Percentiles rank a stretch among this genome's conserved stretches.
Evolutionary conservation across 2,113 vertebrate species (phyloP).

Genomic region (Variabilichromis moorii): DNA sequence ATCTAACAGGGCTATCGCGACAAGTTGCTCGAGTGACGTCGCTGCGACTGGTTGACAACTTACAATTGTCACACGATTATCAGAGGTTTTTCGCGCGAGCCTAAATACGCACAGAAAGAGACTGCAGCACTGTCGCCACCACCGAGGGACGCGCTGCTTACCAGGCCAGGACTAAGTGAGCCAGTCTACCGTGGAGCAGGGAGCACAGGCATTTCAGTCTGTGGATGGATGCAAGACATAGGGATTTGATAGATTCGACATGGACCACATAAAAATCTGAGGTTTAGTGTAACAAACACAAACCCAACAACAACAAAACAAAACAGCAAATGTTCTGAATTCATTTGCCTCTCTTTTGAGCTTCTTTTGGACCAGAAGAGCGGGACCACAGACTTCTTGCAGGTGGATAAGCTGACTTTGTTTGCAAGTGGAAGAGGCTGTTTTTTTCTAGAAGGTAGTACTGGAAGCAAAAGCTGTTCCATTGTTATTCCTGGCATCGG

Average conservation of each 20-base stretch:
- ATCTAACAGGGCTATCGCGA: slow-evolving; percentile 33
- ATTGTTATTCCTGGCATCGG: not conserved
- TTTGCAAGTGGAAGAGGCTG: not conserved
- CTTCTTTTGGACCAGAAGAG: not conserved
- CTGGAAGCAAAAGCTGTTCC: not conserved
- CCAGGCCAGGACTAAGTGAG: not conserved
- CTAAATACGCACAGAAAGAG: not conserved
- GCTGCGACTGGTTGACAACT: not conserved
- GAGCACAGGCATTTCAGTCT: not conserved
- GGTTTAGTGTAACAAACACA: not conserved
- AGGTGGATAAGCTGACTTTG: not conserved
- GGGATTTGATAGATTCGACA: not conserved
- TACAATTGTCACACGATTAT: not conserved
- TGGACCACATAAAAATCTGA: slow-evolving; percentile 13
- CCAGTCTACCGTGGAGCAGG: not conserved
- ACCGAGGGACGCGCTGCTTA: not conserved
- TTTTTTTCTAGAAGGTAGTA: not conserved
- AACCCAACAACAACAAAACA: not conserved
- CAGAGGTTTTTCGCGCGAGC: not conserved
- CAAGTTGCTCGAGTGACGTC: slow-evolving; percentile 17
- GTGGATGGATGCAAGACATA: slow-evolving; percentile 5
- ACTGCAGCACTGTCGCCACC: not conserved
- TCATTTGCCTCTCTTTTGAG: not conserved
- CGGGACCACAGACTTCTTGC: not conserved
- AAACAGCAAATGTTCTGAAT: not conserved